Conservation (phyloP, 2,113 vertebrate genomes). For the Accipiter cooperii region DNA sequence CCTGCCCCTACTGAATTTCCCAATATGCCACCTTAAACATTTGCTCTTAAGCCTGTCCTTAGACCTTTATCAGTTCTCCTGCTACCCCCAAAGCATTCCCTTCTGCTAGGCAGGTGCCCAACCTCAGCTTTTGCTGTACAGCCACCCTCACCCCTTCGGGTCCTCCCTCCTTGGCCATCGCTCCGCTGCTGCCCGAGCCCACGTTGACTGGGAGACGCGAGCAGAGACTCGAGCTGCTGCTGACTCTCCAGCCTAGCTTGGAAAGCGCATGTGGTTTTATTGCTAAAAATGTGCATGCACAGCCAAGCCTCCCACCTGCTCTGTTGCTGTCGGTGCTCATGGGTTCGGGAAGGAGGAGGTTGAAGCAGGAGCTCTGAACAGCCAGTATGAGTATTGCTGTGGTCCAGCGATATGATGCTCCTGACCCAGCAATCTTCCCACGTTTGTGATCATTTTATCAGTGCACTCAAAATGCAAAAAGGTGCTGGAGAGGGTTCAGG, state of each 20-base stretch:
- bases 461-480: accelerated
- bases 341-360: background rate
- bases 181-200: background rate
- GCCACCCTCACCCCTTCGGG: background rate
- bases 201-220: background rate
- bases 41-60: background rate
- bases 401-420: accelerated
- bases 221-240: background rate
- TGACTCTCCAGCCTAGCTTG: background rate
- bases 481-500: background rate
- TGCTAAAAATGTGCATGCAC: background rate
- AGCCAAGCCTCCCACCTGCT: background rate
- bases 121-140: background rate
- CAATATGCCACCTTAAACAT: background rate
- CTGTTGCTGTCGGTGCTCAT: accelerated
- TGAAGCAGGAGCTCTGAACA: background rate
- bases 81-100: background rate
- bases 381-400: accelerated
- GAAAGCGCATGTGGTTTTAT: background rate
- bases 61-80: background rate
- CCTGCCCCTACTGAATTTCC: background rate
- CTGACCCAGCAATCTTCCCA: background rate
- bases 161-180: accelerated
- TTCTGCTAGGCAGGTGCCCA: too few species aligned
- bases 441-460: background rate